Evolutionary conservation across 2,888 invertebrate species (phyloP), one percentile per base, ranked within the genome.

Genomic region (Rhodophaea formosa): DNA sequence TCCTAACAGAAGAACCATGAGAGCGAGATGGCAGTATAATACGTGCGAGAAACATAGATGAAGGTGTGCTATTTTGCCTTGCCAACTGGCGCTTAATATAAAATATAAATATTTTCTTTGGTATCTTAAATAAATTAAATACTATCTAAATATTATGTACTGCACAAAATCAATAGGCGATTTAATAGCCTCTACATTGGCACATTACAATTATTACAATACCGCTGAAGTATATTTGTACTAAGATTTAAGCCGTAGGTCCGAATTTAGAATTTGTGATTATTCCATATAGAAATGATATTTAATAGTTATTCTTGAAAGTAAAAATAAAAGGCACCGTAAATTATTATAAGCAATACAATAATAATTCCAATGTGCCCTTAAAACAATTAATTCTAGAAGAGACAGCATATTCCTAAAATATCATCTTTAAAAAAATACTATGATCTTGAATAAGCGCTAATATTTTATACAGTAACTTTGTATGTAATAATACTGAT

Each of bases 401-500:
- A 61, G 60, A 68, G 63, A 69, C 64, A 67, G 68, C 62, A 62
- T 69, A 67, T 55, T 60, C 60, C 69, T 73, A 73, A 68, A 72
- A 70, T 74, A 74, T 76, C 61, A 70, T 77, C 68, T 68, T 68
- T 80, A 80, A 80, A 82, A 86, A 87, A 85, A 86, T 84, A 84
- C 78, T 84, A 81, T 83, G 69, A 72, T 76, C 70, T 79, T 72
- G 75, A 68, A 68, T 79, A 83, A 84, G 83, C 80, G 76, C 73
- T 79, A 76, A 74, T 59, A 60, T 68, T 58, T 70, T 71, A 71
- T 54, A 65, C 63, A 62, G 61, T 63, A 60, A 65, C 61, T 65
- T 58, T 66, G 64, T 70, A 65, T 62, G 53, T 66, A 62, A 55
- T 84, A 86, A 85, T 85, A 85, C 85, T 85, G 84, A 75, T 71